Evolutionary conservation across 2,113 vertebrate species (phyloP).

Genomic region (Bolborhynchus lineola): DNA sequence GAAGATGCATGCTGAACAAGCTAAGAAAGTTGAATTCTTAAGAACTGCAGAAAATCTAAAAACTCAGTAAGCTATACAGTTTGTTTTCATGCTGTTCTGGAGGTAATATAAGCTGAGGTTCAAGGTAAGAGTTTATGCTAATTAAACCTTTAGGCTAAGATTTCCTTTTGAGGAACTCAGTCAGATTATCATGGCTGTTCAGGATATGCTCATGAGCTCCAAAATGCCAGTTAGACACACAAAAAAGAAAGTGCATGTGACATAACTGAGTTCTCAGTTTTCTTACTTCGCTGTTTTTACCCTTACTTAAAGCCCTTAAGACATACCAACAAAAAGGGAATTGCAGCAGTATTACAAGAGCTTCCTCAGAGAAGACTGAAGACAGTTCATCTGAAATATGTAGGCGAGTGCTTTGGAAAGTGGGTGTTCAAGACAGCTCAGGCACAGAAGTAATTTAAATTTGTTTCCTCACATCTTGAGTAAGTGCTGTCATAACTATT

Average conservation of each 20-base stretch:
- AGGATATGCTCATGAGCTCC: neutral
- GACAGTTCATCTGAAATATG: neutral
- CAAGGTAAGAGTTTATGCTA: neutral
- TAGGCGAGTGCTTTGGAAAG: neutral
- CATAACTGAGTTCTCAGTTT: neutral
- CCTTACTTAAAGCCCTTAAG: neutral
- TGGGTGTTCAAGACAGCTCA: neutral
- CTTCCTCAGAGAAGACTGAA: neutral
- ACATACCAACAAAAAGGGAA: neutral
- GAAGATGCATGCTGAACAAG: conserved; percentile 65
- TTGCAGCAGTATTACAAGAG: neutral
- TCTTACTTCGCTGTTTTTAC: neutral
- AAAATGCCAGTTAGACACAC: neutral
- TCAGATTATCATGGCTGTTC: neutral
- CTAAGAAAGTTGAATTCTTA: conserved; percentile 78
- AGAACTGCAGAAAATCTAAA: conserved; percentile 78
- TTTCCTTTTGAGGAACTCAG: neutral
- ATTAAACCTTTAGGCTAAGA: neutral
- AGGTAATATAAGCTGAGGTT: neutral
- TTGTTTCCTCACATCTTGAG: neutral
- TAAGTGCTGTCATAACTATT: neutral
- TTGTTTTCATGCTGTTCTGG: neutral
- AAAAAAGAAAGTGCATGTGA: neutral
- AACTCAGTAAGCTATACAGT: conserved; percentile 77
- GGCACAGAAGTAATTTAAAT: neutral